Conservation (phyloP, 2,888 invertebrate species). For the Rhynchonema sp. region DNA sequence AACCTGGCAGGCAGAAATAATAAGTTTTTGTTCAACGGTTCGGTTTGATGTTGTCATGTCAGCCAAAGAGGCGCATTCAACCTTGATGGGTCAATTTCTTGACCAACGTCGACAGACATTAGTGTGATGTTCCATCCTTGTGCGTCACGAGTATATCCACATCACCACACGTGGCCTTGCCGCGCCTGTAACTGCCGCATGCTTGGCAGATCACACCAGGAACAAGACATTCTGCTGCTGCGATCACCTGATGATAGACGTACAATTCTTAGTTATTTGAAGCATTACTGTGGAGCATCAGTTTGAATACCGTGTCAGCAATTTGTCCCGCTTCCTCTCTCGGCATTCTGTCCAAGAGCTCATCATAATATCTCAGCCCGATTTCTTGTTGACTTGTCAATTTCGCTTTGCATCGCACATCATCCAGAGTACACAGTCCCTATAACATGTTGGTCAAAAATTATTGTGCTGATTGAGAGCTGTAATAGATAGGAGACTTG, state of each 20-base stretch:
- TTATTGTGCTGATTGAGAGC: no score
- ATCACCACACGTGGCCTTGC: constrained; percentile 35
- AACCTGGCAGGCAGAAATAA: no score
- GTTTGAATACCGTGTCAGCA: constrained; percentile 27
- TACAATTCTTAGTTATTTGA: no score
- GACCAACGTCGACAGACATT: constrained; percentile 26
- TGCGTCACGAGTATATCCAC: constrained; percentile 36
- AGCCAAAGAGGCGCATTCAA: constrained; percentile 9
- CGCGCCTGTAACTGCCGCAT: constrained; percentile 36
- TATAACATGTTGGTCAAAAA: constrained; percentile 9
- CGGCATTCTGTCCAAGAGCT: constrained; percentile 34
- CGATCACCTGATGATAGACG: constrained; percentile 27
- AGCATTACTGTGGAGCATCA: no score
- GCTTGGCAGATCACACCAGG: constrained; percentile 26
- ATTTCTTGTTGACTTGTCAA: constrained; percentile 34
- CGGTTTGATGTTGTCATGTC: no score
- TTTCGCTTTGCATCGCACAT: constrained; percentile 22
- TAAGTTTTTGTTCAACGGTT: no score
- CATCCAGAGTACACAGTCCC: constrained; percentile 34
- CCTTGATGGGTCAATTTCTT: constrained; percentile 24
- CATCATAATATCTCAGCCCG: constrained; percentile 34
- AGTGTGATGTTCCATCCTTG: constrained; percentile 31
- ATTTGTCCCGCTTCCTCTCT: constrained; percentile 34
- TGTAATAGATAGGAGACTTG: no score
- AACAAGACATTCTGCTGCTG: constrained; percentile 16